Conservation (phyloP, 2,797 vertebrate genomes). For the Mastacembelus armatus region DNA sequence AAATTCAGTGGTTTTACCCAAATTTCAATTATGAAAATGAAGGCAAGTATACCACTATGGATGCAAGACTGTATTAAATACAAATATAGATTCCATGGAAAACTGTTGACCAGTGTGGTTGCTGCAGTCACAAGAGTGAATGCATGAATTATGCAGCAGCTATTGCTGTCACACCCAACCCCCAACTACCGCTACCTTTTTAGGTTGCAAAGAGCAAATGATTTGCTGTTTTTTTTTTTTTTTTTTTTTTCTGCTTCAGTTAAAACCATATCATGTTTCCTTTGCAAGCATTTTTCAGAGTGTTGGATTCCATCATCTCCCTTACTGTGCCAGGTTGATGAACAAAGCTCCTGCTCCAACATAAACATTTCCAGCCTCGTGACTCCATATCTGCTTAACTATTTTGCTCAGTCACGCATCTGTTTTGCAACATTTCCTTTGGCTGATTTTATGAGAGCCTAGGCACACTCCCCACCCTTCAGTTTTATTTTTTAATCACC, state of each 20-base stretch:
- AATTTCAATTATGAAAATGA: background rate
- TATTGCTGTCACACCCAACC: slow-evolving; percentile 64
- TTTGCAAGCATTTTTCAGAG: slow-evolving; percentile 57
- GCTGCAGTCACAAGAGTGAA: slow-evolving; percentile 69
- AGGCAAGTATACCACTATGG: background rate
- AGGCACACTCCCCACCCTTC: slow-evolving; percentile 44
- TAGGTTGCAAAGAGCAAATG: slow-evolving; percentile 53
- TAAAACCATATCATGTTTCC: slow-evolving; percentile 60
- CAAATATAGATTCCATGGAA: slow-evolving; percentile 55
- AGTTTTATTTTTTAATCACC: slow-evolving; percentile 80
- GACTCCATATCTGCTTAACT: slow-evolving; percentile 7
- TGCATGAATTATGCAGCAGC: slow-evolving; percentile 76
- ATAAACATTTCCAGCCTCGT: slow-evolving; percentile 13
- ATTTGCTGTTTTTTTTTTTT: slow-evolving; percentile 52
- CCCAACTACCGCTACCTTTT: slow-evolving; percentile 45
- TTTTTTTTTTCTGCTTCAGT: slow-evolving; percentile 23
- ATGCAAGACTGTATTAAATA: no score
- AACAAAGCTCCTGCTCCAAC: slow-evolving; percentile 32
- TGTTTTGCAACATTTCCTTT: slow-evolving; percentile 34
- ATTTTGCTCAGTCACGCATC: slow-evolving; percentile 15
- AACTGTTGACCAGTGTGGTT: slow-evolving; percentile 62
- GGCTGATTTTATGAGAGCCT: slow-evolving; percentile 46
- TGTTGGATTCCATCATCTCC: slow-evolving; percentile 45
- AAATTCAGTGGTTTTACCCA: no score
- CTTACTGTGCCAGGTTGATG: slow-evolving; percentile 34